Evolutionary conservation across 1,140 invertebrate species (phyloP), one percentile per base, ranked within the genome.

Genomic region (Sitobion miscanthi): DNA sequence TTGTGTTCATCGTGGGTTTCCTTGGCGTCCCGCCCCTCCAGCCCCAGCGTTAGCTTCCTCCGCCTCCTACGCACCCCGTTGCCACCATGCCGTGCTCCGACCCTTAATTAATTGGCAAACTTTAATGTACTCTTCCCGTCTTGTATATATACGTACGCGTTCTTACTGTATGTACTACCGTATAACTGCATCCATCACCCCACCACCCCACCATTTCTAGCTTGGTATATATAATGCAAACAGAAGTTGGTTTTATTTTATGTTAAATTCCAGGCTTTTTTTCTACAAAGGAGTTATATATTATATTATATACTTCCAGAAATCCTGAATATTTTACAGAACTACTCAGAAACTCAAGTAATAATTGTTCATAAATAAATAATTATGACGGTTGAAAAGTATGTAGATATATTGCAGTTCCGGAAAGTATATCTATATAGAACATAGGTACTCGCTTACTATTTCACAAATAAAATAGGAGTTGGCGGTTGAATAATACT

Each of bases 41-140:
- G 4, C 35, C 52, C 88, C 88, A 5, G 14, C 52, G 9, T 54
- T 35, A 2, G 8, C 54, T 35, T 38, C 52, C 49, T 35, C 47
- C 54, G 30, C 52, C 49, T 21, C 54, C 52, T 20, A 8, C 52
- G 17, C 87, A 42, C 52, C 20, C 87, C n/a, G 87, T 54, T 35
- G 47, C 86, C 30, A 30, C 9, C 35, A 23, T 25, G 38, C 54
- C 54, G 14, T 35, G n/a, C 87, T 89, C 89, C 91, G 91, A 30
- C 77, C 91, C 77, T 86, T 93, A 93, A 93, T 93, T 93, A 93
- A 93, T 93, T 93, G 91, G 91, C 91, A 85, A 93, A 93, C 91
- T 93, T 93, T 93, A 86, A 86, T 93, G 77, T 93, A 93, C 91
- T 86, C 91, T 92, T 85, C 91, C 91, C 91, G 91, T 93, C 77